These are phyloP conservation scores for Takifugu rubripes DNA, from an alignment of 2,797 vertebrate genomes.

Conservation along the genomic window DNA sequence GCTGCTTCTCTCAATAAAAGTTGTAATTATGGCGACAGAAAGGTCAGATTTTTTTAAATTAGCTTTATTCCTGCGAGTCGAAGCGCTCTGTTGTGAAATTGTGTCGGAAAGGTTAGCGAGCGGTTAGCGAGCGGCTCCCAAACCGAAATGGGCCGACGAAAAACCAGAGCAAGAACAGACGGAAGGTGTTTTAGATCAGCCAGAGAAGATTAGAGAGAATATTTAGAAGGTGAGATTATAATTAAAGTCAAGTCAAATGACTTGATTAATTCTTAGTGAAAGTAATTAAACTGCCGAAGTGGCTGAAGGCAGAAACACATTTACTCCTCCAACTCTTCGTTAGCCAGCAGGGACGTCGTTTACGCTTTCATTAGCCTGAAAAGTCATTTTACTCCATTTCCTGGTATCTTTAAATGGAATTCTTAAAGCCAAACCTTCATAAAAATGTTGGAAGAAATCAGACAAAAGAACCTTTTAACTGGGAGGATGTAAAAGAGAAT, in stretches of 20 bases:
- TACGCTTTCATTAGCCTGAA: slow-evolving; percentile 20
- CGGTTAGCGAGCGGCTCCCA: slow-evolving; percentile 55
- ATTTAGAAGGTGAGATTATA: slow-evolving; percentile 43
- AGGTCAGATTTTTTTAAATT: slow-evolving; percentile 73
- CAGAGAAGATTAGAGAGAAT: slow-evolving; percentile 22
- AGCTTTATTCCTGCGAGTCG: slow-evolving; percentile 69
- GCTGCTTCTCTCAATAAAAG: slow-evolving; percentile 7
- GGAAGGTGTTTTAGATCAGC: slow-evolving; percentile 33
- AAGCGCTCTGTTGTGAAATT: slow-evolving; percentile 73
- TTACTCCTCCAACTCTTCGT: slow-evolving; percentile 28
- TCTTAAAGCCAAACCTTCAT: not conserved
- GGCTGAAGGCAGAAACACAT: slow-evolving; percentile 34
- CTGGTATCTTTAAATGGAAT: slow-evolving; percentile 7
- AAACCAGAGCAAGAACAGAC: not conserved
- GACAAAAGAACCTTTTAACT: not conserved
- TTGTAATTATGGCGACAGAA: slow-evolving; percentile 63
- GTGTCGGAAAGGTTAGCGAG: slow-evolving; percentile 70
- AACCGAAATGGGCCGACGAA: not conserved
- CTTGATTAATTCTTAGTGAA: slow-evolving; percentile 47
- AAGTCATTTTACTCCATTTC: not conserved
- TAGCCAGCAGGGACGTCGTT: slow-evolving; percentile 14
- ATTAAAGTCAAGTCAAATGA: slow-evolving; percentile 56
- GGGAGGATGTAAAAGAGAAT: no score
- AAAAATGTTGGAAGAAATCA: not conserved
- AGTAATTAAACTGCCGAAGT: slow-evolving; percentile 54